These are phyloP conservation scores for Bovichtus diacanthus DNA, from an alignment of 2,797 vertebrate genomes.

Conservation along the genomic window DNA sequence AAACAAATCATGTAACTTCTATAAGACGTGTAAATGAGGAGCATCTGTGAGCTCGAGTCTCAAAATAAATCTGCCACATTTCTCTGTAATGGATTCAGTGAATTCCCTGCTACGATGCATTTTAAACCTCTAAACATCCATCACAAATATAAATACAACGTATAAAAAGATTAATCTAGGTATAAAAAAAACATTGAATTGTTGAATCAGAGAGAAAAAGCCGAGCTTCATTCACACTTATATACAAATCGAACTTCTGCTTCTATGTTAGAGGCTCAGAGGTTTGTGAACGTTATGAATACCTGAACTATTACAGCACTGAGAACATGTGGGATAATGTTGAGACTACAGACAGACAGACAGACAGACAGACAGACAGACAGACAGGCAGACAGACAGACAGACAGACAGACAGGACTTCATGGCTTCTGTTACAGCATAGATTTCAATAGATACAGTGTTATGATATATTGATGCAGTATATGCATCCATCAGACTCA, in stretches of 20 bases:
- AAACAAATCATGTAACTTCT: neutral
- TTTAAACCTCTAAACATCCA: conserved; percentile 16
- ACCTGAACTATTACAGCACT: conserved; percentile 1
- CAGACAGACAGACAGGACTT: too few species aligned
- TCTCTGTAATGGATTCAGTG: conserved; percentile 2
- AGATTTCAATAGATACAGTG: neutral
- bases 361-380: too few species aligned
- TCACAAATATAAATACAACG: conserved; percentile 19
- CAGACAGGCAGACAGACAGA: too few species aligned
- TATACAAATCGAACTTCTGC: neutral
- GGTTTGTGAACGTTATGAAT: conserved; percentile 1
- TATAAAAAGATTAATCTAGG: conserved; percentile 49
- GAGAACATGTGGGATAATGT: neutral
- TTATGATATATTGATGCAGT: neutral
- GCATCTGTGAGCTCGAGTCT: neutral
- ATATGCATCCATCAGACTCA: neutral
- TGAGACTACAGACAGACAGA: too few species aligned
- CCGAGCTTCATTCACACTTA: neutral
- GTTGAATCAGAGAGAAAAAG: conserved; percentile 1
- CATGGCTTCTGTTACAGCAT: neutral
- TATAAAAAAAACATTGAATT: conserved; percentile 35
- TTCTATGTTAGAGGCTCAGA: neutral
- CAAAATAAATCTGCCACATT: conserved; percentile 5
- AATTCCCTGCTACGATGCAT: neutral
- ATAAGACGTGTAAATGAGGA: neutral